Base-by-base conservation (phyloP, 2,888 invertebrate genomes). In the Agriotes lineatus region DNA sequence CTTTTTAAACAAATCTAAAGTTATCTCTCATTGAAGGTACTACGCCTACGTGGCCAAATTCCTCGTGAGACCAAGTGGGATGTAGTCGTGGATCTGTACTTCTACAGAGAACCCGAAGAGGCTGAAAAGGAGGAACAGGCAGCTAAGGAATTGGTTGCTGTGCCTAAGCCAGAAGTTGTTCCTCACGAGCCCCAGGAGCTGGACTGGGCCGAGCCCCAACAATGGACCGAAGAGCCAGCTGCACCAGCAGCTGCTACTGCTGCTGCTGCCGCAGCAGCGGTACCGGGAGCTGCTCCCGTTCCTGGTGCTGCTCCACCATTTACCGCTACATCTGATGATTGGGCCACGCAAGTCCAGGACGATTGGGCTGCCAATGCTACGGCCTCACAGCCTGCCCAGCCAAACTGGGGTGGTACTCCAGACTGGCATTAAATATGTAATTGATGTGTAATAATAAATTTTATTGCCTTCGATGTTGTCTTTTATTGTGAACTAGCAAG, bases 71-170 rank as follows among this genome's bases (percentile, higher is more conserved):
- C 90, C 72, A 95, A 96, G 76, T 99, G 99, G 97, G 96, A 96
- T 71, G 95, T 99, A 50, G 99, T 99, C 77, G 98, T 98, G 0
- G 99, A 99, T 86, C 89, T 99, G 81, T 99, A 97, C 94, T 99
- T 99, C 93, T 99, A 97, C 89, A 93, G 99, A 82, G 99, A 99
- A 85, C 97, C 99, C 61, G 98, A 99, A 87, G 99, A 99, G 87
- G 95, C 94, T 76, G 97, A 97, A 83, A 97, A 97, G 86, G 97
- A 97, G 80, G 97, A 97, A 83, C 95, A 95, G 80, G 93, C 93
- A 45, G 93, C 93, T 56, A 95, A 95, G 85, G 95, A 95, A 85
- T 87, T 90, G 76, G 88, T 89, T 16, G 86, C 86, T 10, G 82
- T 83, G 9, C 82, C 84, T 37, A 88, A 88, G 71, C 75, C 83